Percentiles rank a stretch among this genome's conserved stretches.
These are phyloP conservation scores for Arizona elegans DNA, from an alignment of 2,113 vertebrate genomes.

Conservation along the genomic window DNA sequence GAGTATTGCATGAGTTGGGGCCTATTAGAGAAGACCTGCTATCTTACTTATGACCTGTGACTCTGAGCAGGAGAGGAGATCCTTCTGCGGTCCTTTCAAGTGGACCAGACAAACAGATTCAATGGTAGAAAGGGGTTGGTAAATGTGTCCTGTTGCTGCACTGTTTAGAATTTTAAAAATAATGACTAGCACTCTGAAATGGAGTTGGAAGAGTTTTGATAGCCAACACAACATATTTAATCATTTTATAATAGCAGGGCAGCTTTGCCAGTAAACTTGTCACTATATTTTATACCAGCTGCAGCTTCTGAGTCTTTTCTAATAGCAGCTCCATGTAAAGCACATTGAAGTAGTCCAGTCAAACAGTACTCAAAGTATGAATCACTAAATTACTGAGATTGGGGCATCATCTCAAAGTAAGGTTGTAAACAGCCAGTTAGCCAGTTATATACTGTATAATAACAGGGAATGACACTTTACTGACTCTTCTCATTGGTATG, in stretches of 20 bases:
- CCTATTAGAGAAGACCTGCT: not conserved
- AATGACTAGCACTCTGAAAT: not conserved
- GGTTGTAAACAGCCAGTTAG: not conserved
- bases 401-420: not conserved
- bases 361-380: not conserved
- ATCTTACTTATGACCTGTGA: not conserved
- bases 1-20: not conserved
- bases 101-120: not conserved
- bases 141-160: not conserved
- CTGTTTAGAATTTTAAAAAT: not conserved
- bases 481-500: not conserved
- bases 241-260: not conserved
- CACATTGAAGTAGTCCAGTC: not conserved
- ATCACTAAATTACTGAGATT: not conserved
- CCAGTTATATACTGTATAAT: not conserved
- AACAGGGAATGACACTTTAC: not conserved
- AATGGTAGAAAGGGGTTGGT: not conserved
- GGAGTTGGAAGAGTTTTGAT: not conserved
- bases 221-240: not conserved
- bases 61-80: not conserved
- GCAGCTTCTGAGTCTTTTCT: not conserved
- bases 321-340: not conserved
- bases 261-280: not conserved
- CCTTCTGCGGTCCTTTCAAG: not conserved
- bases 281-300: not conserved